Conservation (phyloP, 2,797 vertebrate genomes). For the Syncerus caffer region DNA sequence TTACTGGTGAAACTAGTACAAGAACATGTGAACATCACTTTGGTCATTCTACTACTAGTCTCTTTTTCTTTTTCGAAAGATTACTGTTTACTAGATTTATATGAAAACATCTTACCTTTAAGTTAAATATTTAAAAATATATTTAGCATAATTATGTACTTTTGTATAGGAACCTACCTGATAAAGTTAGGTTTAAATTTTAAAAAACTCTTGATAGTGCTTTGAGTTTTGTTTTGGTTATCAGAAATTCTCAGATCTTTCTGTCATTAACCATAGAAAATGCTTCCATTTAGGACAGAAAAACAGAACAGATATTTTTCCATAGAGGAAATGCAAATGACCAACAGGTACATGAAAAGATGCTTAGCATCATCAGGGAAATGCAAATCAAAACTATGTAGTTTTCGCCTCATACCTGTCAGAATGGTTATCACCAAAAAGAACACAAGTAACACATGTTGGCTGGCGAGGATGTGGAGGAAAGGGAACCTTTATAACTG, state of each 20-base stretch:
- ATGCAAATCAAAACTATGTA: background rate
- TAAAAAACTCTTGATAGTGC: background rate
- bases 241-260: background rate
- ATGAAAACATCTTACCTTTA: background rate
- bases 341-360: background rate
- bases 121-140: slow-evolving; percentile 22
- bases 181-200: slow-evolving; percentile 17
- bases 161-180: background rate
- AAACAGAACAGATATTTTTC: background rate
- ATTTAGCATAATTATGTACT: background rate
- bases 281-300: background rate
- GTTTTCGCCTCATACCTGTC: background rate
- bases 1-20: background rate
- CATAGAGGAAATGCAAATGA: background rate
- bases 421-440: background rate
- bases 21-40: background rate
- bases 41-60: background rate
- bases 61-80: background rate
- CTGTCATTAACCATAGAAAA: background rate
- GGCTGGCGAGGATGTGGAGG: background rate
- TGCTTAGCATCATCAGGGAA: background rate
- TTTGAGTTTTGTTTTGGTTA: slow-evolving; percentile 2
- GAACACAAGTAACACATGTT: background rate
- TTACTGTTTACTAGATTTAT: background rate
- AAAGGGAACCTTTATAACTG: background rate